These are phyloP conservation scores for Cerastis rubricosa DNA, from an alignment of 2,888 invertebrate genomes.

Conservation along the genomic window DNA sequence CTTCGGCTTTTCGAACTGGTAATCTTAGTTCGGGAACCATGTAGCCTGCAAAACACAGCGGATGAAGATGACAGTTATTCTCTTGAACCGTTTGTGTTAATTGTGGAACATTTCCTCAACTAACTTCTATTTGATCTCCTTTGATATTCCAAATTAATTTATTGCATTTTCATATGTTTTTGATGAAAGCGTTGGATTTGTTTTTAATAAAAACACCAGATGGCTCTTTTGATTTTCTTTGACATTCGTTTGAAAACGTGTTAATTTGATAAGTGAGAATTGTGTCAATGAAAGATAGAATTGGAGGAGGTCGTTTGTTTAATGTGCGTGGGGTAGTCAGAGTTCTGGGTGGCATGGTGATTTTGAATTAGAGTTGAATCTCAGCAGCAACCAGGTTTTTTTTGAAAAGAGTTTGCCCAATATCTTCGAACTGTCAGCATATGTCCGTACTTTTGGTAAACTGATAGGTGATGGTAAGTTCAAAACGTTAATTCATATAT, in stretches of 20 bases:
- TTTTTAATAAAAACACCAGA: conserved; percentile 66
- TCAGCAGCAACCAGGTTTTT: not conserved
- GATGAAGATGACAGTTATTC: conserved; percentile 54
- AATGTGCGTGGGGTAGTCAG: not conserved
- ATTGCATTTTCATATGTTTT: conserved; percentile 70
- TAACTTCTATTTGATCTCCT: conserved; percentile 68
- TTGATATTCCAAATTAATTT: conserved; percentile 73
- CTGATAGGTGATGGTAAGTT: not conserved
- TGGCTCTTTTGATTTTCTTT: conserved; percentile 63
- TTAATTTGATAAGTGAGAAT: conserved; percentile 59
- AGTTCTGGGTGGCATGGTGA: not conserved
- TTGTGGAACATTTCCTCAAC: conserved; percentile 67
- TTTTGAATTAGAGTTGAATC: not conserved
- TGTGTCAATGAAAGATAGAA: conserved; percentile 48
- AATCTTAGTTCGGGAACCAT: conserved; percentile 26
- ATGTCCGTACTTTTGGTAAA: not conserved
- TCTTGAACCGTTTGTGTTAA: conserved; percentile 56
- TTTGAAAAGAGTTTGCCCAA: not conserved
- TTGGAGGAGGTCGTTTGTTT: conserved; percentile 23
- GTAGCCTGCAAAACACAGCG: conserved; percentile 40
- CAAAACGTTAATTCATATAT: not conserved
- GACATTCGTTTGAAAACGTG: conserved; percentile 42
- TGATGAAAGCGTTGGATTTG: conserved; percentile 65
- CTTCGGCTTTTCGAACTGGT: not conserved
- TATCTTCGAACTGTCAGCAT: not conserved